Conservation (phyloP, 2,797 vertebrate species). For the Darevskia nairensis region DNA sequence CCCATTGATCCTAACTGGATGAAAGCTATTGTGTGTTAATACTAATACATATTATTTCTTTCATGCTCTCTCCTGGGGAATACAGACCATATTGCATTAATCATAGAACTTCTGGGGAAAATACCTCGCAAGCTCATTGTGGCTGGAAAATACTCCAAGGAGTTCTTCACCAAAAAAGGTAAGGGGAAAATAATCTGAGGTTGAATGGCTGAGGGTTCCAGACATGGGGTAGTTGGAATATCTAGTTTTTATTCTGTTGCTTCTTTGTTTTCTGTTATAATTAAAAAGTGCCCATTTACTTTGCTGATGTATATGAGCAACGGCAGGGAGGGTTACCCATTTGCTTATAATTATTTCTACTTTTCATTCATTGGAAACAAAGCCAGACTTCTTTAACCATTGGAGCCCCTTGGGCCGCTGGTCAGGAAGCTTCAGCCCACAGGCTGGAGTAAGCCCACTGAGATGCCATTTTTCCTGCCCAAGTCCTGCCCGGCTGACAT, state of each 20-base stretch:
- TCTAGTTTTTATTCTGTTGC: not conserved
- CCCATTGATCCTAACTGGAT: not conserved
- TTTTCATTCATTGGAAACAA: not conserved
- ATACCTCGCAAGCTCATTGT: constrained; percentile 95
- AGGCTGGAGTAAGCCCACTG: too few species aligned
- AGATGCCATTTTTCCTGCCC: too few species aligned
- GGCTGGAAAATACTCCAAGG: constrained; percentile 98
- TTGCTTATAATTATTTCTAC: not conserved
- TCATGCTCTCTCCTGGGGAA: not conserved
- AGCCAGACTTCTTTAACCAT: not conserved
- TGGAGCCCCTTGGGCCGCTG: too few species aligned
- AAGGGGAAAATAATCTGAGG: constrained; percentile 62
- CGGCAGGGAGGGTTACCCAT: not conserved
- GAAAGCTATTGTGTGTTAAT: not conserved
- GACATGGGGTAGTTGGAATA: not conserved
- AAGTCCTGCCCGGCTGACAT: too few species aligned
- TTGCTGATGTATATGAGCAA: not conserved
- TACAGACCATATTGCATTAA: constrained; percentile 96
- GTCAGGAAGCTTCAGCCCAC: too few species aligned
- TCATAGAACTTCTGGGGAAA: constrained; percentile 97
- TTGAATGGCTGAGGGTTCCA: not conserved
- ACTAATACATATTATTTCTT: not conserved
- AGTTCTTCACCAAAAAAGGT: constrained; percentile 99
- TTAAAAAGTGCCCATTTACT: not conserved
- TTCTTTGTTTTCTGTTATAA: not conserved